Evolutionary conservation across 2,888 invertebrate species (phyloP).

Genomic region (Caenorhabditis panamensis): DNA sequence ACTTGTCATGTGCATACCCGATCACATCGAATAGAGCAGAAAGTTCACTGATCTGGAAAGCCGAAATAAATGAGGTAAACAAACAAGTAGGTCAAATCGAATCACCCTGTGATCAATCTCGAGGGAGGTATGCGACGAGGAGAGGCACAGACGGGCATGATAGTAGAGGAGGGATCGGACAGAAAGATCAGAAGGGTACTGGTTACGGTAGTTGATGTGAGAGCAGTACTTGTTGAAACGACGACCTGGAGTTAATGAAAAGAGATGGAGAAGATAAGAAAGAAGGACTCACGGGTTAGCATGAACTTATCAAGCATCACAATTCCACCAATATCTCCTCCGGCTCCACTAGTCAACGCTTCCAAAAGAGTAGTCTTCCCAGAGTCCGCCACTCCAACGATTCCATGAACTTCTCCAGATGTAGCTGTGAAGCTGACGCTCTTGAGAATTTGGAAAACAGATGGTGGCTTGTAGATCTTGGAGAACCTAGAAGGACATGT

Average conservation of each 20-base stretch:
- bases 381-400: conserved; percentile 94
- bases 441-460: conserved; percentile 86
- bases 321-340: conserved; percentile 90
- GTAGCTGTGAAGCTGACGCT: conserved; percentile 93
- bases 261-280: conserved; percentile 84
- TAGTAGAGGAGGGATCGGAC: conserved; percentile 68
- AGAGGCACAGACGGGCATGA: conserved; percentile 68
- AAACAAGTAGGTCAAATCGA: conserved; percentile 22
- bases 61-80: conserved; percentile 4
- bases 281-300: conserved; percentile 85
- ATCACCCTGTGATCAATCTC: conserved; percentile 66
- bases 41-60: conserved; percentile 85
- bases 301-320: conserved; percentile 92
- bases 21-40: conserved; percentile 94
- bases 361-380: conserved; percentile 95
- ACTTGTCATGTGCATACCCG: conserved; percentile 88
- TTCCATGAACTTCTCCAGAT: conserved; percentile 93
- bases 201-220: conserved; percentile 65
- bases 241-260: conserved; percentile 59
- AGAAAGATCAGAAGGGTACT: conserved; percentile 60
- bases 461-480: conserved; percentile 76
- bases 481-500: conserved; percentile 63
- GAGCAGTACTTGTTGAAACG: conserved; percentile 73
- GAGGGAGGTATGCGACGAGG: conserved; percentile 43
- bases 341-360: conserved; percentile 87